Evolutionary conservation across 2,888 invertebrate genomes (phyloP).

Genomic region (Ophion slaviceki): DNA sequence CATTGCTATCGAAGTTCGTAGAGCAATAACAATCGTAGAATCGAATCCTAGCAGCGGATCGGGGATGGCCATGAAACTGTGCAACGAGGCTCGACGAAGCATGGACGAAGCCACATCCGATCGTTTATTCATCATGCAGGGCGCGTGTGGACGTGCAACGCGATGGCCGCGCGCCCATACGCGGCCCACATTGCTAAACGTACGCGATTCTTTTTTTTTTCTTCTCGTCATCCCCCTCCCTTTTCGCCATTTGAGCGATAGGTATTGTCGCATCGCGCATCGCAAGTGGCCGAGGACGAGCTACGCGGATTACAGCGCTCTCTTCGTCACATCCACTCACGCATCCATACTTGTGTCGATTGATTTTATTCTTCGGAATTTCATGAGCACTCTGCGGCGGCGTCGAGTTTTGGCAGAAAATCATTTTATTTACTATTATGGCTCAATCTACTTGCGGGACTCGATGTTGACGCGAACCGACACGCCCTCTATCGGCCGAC

Average conservation of each 20-base stretch:
- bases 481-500: neutral
- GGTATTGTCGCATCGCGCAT: slow-evolving; percentile 53
- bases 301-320: neutral
- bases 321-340: neutral
- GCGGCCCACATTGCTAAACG: slow-evolving; percentile 61
- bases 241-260: slow-evolving; percentile 18
- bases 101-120: slow-evolving; percentile 27
- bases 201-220: slow-evolving; percentile 44
- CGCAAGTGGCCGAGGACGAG: slow-evolving; percentile 39
- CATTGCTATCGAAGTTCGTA: neutral
- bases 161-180: slow-evolving; percentile 59
- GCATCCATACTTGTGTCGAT: neutral
- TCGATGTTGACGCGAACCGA: too few relatives aligned
- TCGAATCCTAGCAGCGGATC: neutral
- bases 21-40: neutral
- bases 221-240: slow-evolving; percentile 5
- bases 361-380: neutral
- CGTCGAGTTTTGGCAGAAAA: too few relatives aligned
- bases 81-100: slow-evolving; percentile 43
- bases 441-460: too few relatives aligned
- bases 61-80: slow-evolving; percentile 50
- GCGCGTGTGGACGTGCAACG: slow-evolving; percentile 59
- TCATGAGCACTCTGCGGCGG: too few relatives aligned
- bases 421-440: too few relatives aligned
- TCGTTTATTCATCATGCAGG: slow-evolving; percentile 58